A percentile compares a stretch with the other conserved stretches of the same genome.
phyloP scores from a whole-genome alignment of 2,797 vertebrate species.

The Enteromius thamalakanensis region DNA sequence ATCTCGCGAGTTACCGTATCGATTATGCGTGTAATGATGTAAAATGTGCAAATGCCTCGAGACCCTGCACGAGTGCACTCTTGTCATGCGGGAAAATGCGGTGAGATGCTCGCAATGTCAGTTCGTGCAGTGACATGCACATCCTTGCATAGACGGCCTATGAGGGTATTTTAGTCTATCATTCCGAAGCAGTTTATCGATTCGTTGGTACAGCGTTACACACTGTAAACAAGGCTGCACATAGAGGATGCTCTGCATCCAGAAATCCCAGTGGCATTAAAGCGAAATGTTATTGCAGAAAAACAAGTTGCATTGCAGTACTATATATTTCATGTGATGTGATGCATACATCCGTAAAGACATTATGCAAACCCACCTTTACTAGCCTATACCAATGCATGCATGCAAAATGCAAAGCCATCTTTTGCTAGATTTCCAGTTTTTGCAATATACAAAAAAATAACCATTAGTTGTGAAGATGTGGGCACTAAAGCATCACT shows the following conservation, averaged over 20 bases:
- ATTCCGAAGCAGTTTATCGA: slow-evolving; percentile 42
- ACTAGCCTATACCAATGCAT: background rate
- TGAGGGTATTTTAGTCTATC: slow-evolving; percentile 39
- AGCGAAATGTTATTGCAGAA: slow-evolving; percentile 21
- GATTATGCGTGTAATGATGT: slow-evolving; percentile 47
- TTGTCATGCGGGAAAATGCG: slow-evolving; percentile 29
- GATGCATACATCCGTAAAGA: background rate
- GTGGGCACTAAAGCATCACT: slow-evolving; percentile 59
- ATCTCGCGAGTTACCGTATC: slow-evolving; percentile 37
- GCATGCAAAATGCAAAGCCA: background rate
- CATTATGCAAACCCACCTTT: background rate
- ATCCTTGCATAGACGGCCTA: slow-evolving; percentile 37
- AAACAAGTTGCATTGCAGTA: slow-evolving; percentile 40
- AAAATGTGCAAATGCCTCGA: slow-evolving; percentile 40
- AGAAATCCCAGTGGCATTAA: slow-evolving; percentile 30
- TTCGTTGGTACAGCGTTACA: slow-evolving; percentile 39
- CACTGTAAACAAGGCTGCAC: slow-evolving; percentile 37
- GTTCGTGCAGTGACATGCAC: slow-evolving; percentile 18
- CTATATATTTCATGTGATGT: slow-evolving; percentile 4
- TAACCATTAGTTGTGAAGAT: slow-evolving; percentile 55
- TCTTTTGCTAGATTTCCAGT: slow-evolving; percentile 2
- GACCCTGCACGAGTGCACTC: slow-evolving; percentile 19
- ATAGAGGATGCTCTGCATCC: slow-evolving; percentile 26
- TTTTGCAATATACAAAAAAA: slow-evolving; percentile 35
- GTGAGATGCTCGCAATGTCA: slow-evolving; percentile 32